Evolutionary conservation across 2,888 invertebrate species (phyloP), one percentile per base, ranked within the genome.

Genomic region (Pachydiplax longipennis): DNA sequence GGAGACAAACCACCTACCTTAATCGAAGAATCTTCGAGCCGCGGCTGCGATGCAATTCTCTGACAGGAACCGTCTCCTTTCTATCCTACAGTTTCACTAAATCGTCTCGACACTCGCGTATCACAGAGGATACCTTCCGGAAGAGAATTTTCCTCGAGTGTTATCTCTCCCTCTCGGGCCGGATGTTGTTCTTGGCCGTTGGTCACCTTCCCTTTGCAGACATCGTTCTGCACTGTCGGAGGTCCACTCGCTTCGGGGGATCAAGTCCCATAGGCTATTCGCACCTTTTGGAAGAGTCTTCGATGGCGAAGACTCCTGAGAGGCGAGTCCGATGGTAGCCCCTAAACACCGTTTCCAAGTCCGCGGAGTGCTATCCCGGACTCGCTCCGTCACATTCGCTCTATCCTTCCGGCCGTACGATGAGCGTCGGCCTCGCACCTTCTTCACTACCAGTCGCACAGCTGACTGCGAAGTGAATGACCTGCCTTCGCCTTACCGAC

Each of bases 401-500:
- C 87, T 37, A 61, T 87, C 61, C 87, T 61, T 58, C 37, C 61
- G 61, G 87, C 31, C 37, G 18, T 25, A 13, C 48, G 25, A 48
- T 48, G 53, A 22, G n/a, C n/a, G 83, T 40, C 82, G 83, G 83
- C 83, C 83, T 73, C 87, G 37, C 87, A 31, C 58, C 87, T 87
- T 65, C 87, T 87, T 35, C 87, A 22, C 35, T 35, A 65, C 61
- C 87, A 87, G 61, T 87, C 87, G 58, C 87, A 87, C 87, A 87
- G 87, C 87, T 87, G 87, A 87, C 87, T 87, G 61, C 87, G 22
- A 87, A 87, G 87, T 87, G 87, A 87, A 87, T 87, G 87, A 87
- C 87, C 87, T 87, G 87, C 35, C 87, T 65, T 87, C 87, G 87
- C 87, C 87, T 87, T 87, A 61, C 48, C 82, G 40, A 81, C 35